Evolutionary conservation across 2,797 vertebrate species (phyloP).

Genomic region (Oophaga sylvatica): DNA sequence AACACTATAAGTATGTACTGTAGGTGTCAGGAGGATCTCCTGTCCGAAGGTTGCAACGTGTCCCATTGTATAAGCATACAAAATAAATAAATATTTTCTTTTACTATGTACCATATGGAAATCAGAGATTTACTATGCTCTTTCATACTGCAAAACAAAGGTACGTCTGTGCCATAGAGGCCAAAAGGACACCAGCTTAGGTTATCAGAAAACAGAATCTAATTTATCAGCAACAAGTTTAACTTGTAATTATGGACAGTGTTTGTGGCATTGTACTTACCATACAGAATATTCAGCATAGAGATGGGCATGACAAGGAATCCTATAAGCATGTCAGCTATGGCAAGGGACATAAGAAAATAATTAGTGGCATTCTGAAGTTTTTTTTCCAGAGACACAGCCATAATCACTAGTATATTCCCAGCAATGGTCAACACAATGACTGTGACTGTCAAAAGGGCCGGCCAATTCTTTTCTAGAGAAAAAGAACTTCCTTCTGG

Average conservation of each 20-base stretch:
- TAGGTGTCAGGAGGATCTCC: neutral
- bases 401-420: constrained; percentile 96
- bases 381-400: constrained; percentile 95
- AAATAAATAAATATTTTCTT: too few relatives aligned
- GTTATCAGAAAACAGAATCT: neutral
- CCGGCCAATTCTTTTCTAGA: constrained; percentile 89
- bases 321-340: constrained; percentile 95
- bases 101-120: too few relatives aligned
- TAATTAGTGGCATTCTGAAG: constrained; percentile 98
- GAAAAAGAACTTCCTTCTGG: constrained; percentile 69
- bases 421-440: constrained; percentile 91
- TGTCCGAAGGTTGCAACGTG: too few relatives aligned
- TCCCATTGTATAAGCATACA: too few relatives aligned
- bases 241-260: neutral
- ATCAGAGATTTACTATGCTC: too few relatives aligned
- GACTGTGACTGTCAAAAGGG: constrained; percentile 84
- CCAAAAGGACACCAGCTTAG: neutral
- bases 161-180: neutral
- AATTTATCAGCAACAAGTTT: neutral
- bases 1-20: neutral
- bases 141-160: too few relatives aligned
- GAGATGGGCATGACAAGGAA: constrained; percentile 96
- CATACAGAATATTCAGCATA: constrained; percentile 94
- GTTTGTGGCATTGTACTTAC: constrained; percentile 77
- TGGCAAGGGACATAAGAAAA: constrained; percentile 96